These are phyloP conservation scores for Stichopus horrens DNA, from an alignment of 53 echinoderm and acorn worm species.

Conservation along the genomic window DNA sequence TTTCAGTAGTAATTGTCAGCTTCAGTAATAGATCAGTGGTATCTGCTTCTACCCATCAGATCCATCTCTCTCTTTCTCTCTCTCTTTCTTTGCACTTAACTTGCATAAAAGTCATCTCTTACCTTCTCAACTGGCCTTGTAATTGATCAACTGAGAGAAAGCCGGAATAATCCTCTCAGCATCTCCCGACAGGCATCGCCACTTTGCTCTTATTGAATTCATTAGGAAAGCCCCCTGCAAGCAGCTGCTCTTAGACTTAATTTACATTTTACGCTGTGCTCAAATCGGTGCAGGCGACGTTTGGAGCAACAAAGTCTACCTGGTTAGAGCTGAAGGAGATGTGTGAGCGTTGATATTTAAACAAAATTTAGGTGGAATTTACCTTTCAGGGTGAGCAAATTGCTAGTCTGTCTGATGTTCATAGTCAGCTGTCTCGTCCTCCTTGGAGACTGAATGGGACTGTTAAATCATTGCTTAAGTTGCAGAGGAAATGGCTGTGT, in stretches of 20 bases:
- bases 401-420: neutral
- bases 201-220: slow-evolving; percentile 1
- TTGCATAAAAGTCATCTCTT: neutral
- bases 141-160: neutral
- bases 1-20: neutral
- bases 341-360: neutral
- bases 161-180: neutral
- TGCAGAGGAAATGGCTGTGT: no score
- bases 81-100: neutral
- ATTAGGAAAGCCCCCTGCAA: neutral
- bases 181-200: slow-evolving; percentile 5
- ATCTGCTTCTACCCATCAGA: neutral
- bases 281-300: neutral
- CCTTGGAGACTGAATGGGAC: neutral
- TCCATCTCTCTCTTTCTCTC: neutral
- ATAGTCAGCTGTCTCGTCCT: neutral
- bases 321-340: neutral
- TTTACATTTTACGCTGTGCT: slow-evolving; percentile 7
- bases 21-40: neutral
- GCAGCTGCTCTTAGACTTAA: slow-evolving; percentile 10
- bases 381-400: neutral
- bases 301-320: neutral
- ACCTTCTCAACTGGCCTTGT: no score
- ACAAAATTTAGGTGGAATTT: neutral
- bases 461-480: neutral